A percentile compares a stretch with the other conserved stretches of the same genome.
Conservation (phyloP, 2,113 vertebrate genomes). For the Dipodomys spectabilis region DNA sequence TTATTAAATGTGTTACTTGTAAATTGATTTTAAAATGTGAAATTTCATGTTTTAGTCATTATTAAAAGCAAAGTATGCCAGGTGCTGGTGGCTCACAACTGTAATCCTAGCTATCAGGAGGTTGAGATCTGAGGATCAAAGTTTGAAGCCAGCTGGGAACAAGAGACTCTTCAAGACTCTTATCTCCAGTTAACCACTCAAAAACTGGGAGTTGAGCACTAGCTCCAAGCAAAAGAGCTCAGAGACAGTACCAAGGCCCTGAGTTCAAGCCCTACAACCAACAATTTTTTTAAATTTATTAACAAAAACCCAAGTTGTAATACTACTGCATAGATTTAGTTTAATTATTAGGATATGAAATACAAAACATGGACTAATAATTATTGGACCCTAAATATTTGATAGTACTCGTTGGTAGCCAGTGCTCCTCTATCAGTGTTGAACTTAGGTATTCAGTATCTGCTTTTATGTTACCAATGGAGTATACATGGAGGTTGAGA, state of each 20-base stretch:
- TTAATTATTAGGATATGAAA: neutral
- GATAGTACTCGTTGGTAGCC: neutral
- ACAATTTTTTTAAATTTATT: too few species aligned
- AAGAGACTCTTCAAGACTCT: too few species aligned
- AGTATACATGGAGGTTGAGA: neutral
- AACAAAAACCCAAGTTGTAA: too few species aligned
- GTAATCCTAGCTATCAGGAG: too few species aligned
- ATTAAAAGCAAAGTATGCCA: neutral
- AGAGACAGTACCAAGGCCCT: too few species aligned
- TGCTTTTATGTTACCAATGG: neutral
- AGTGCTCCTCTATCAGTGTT: neutral
- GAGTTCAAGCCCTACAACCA: too few species aligned
- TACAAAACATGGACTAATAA: neutral
- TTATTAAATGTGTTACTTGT: constrained; percentile 31
- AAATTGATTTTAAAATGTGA: neutral
- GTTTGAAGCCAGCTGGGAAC: too few species aligned
- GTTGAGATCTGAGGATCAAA: too few species aligned
- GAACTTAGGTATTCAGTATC: neutral
- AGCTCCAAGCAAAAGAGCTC: too few species aligned
- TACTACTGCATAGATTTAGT: neutral
- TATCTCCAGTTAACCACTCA: too few species aligned
- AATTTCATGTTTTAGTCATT: neutral
- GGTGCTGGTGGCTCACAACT: too few species aligned
- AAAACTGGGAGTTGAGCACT: too few species aligned
- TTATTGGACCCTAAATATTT: neutral